phyloP scores from a whole-genome alignment of 2,113 vertebrate genomes.

The Tamias sibiricus region DNA sequence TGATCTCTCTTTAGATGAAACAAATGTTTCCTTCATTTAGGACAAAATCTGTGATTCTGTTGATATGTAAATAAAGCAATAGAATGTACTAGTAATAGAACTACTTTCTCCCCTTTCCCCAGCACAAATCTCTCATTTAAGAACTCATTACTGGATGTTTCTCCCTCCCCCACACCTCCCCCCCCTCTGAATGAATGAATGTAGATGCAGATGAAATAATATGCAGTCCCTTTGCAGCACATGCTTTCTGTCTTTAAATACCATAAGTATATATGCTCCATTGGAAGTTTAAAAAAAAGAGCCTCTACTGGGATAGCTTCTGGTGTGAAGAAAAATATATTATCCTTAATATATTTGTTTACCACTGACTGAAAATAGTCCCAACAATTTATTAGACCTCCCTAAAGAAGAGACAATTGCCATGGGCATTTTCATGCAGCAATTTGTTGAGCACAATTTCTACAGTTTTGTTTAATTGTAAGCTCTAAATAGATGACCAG shows the following conservation, averaged over 20 bases:
- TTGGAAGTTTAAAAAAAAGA: neutral
- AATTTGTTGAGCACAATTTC: conserved; percentile 61
- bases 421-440: conserved; percentile 35
- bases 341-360: conserved; percentile 37
- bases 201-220: neutral
- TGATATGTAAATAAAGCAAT: conserved; percentile 28
- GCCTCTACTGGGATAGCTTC: neutral
- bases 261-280: neutral
- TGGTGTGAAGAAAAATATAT: conserved; percentile 29
- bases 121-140: conserved; percentile 10
- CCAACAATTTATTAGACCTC: conserved; percentile 14
- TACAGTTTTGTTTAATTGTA: conserved; percentile 52
- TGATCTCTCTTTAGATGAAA: conserved; percentile 11
- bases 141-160: neutral
- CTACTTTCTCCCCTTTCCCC: neutral
- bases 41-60: conserved; percentile 36
- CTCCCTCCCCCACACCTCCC: too few species aligned
- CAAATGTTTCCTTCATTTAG: conserved; percentile 47
- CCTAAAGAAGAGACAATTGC: conserved; percentile 60
- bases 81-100: neutral
- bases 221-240: neutral
- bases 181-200: conserved; percentile 2
- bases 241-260: conserved; percentile 23
- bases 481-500: conserved; percentile 25
- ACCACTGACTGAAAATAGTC: conserved; percentile 18